Conservation (phyloP, 1,140 invertebrate species). For the Mylabris phalerata region DNA sequence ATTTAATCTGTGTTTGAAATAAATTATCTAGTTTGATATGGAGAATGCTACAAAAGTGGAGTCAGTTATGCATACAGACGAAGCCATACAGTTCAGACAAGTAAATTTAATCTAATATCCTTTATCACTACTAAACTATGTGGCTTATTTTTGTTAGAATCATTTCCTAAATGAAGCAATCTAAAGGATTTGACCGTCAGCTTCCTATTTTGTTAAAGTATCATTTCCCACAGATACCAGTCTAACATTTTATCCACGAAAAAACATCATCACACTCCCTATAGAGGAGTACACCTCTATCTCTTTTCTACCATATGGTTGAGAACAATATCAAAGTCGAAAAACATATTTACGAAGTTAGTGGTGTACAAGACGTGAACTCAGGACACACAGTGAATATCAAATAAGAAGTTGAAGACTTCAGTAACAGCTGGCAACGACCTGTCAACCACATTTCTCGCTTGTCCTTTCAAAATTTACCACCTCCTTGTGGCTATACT, state of each 20-base stretch:
- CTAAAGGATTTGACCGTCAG: no score
- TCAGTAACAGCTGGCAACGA: constrained; percentile 32
- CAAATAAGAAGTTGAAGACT: constrained; percentile 35
- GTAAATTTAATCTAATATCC: no score
- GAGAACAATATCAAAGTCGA: constrained; percentile 24
- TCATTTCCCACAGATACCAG: no score
- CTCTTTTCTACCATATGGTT: constrained; percentile 7
- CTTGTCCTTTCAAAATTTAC: constrained; percentile 26
- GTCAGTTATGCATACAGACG: no score
- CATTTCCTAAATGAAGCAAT: constrained; percentile 4
- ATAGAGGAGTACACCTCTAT: not conserved
- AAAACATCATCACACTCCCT: no score
- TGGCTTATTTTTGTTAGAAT: constrained; percentile 13
- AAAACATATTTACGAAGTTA: constrained; percentile 33
- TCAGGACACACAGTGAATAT: constrained; percentile 34
- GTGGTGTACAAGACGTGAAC: constrained; percentile 28
- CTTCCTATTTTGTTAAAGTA: no score
- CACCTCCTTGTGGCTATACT: constrained; percentile 22
- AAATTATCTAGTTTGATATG: no score
- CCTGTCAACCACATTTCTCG: constrained; percentile 33
- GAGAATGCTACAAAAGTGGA: no score
- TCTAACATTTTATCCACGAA: no score
- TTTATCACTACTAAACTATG: not conserved
- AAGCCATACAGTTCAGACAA: no score
- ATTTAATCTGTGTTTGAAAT: no score